These are phyloP conservation scores for Heptranchias perlo DNA, from an alignment of 2,113 vertebrate genomes.

Conservation along the genomic window DNA sequence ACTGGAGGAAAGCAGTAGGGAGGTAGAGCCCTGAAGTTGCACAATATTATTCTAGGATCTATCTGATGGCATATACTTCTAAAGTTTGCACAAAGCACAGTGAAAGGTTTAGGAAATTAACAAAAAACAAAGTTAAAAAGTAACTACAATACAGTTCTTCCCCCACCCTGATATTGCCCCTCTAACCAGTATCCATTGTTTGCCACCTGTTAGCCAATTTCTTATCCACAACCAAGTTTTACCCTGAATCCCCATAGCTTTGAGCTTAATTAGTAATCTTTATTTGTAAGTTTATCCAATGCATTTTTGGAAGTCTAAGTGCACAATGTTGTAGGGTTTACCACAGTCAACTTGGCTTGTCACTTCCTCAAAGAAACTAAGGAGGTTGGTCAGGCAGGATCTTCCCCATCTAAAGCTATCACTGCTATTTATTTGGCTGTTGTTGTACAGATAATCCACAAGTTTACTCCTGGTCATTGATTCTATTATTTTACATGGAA, in stretches of 20 bases:
- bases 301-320: neutral
- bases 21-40: neutral
- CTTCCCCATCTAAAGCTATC: neutral
- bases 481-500: neutral
- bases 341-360: neutral
- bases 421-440: neutral
- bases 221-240: neutral
- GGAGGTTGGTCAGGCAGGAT: neutral
- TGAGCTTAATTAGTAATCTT: neutral
- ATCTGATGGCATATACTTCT: neutral
- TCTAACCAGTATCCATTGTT: neutral
- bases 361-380: neutral
- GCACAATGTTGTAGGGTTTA: neutral
- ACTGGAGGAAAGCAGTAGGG: neutral
- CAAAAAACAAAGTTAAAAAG: neutral
- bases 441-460: neutral
- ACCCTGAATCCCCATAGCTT: neutral
- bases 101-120: neutral
- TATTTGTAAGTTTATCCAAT: neutral
- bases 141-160: neutral
- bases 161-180: neutral
- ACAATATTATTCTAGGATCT: neutral
- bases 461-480: neutral
- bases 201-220: neutral
- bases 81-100: neutral